Base-by-base conservation (phyloP, 2,888 invertebrate species). In the Polyommatus iphigenia region DNA sequence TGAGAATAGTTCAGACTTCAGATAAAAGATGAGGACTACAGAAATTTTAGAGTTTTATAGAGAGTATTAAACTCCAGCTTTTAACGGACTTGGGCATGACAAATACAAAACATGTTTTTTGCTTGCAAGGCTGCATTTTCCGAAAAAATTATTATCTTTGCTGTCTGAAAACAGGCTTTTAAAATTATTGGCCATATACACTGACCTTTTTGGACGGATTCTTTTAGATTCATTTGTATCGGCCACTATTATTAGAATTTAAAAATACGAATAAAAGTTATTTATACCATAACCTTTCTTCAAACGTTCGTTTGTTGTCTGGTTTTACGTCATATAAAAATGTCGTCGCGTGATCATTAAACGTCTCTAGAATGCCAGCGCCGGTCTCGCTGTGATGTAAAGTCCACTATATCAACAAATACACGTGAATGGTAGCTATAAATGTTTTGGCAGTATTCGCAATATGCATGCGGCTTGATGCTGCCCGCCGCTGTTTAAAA, bases 401-500 rank as follows among this genome's bases (percentile, higher is more conserved):
- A 73, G 67, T 67, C 76, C 29, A 54, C 50, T 73, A 78, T 80
- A 84, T 82, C 80, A 83, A 83, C 83, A 84, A 82, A 83, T 73
- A 82, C 84, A 84, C 83, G 85, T 82, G 84, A 82, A 81, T 80
- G 59, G 71, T 78, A 77, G 82, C 82, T 83, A 83, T 83, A 88
- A 89, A 87, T 87, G 84, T 85, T 88, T 90, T 92, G 92, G 92
- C 93, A 92, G 81, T 84, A 81, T 80, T 79, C 81, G 81, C 81
- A 77, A 81, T 80, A 82, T 82, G 84, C 85, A 86, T 83, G 81
- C 83, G 85, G 84, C 83, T 82, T 85, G 85, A 29, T 88, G 87
- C 90, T 89, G 88, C 87, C 87, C 85, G 80, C 81, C 76, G 80
- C 81, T 81, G 80, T 84, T 90, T 90, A 90, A 91, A 93, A 92